Percentiles rank a stretch among this genome's conserved stretches.
Evolutionary conservation across 2,888 invertebrate genomes (phyloP).

Genomic region (Endotricha flammealis): DNA sequence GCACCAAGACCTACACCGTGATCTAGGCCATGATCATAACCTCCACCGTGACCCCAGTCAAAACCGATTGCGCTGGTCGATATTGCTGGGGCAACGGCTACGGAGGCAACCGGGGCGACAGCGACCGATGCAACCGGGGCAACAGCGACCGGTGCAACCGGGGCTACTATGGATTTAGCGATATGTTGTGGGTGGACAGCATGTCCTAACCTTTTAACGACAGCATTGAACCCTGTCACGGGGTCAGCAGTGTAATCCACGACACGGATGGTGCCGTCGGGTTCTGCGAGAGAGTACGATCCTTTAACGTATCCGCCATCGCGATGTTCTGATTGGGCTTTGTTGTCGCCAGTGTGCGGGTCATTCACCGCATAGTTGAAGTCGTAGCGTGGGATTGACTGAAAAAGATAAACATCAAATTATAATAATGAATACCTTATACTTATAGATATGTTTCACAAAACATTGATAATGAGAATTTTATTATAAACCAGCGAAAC

Average conservation of each 20-base stretch:
- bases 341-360: constrained; percentile 66
- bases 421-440: too few relatives aligned
- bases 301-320: constrained; percentile 66
- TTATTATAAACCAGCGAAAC: too few relatives aligned
- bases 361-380: constrained; percentile 73
- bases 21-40: constrained; percentile 19
- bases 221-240: constrained; percentile 63
- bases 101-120: constrained; percentile 19
- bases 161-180: constrained; percentile 23
- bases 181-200: constrained; percentile 50
- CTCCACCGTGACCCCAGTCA: constrained; percentile 9
- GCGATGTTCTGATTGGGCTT: constrained; percentile 62
- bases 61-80: constrained; percentile 20
- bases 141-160: constrained; percentile 18
- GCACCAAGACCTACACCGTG: constrained; percentile 10
- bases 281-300: constrained; percentile 64
- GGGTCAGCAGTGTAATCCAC: constrained; percentile 66
- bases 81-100: constrained; percentile 18
- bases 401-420: constrained; percentile 18
- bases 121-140: constrained; percentile 18
- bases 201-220: constrained; percentile 60
- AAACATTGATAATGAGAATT: too few relatives aligned
- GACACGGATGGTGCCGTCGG: constrained; percentile 64
- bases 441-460: too few relatives aligned
- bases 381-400: constrained; percentile 63